Conservation (phyloP, 2,888 invertebrate species). For the Alloplasta piceator region DNA sequence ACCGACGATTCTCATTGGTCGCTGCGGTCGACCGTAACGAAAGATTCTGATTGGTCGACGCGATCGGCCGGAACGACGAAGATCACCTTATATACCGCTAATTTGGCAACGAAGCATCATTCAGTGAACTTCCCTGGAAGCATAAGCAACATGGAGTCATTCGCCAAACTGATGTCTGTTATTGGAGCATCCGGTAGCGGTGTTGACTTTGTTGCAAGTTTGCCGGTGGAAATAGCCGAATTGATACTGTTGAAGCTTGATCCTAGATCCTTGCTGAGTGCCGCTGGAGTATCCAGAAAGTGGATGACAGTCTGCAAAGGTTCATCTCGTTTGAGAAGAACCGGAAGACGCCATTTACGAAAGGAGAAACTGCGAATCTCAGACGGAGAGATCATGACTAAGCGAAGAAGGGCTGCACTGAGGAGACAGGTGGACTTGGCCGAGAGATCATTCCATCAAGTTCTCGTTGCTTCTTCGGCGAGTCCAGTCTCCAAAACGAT, state of each 20-base stretch:
- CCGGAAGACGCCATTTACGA: conserved; percentile 21
- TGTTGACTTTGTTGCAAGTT: conserved; percentile 27
- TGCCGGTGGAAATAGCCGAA: conserved; percentile 38
- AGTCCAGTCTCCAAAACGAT: not conserved
- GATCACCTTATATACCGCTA: conserved; percentile 15
- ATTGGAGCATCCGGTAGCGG: conserved; percentile 23
- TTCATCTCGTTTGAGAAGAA: conserved; percentile 36
- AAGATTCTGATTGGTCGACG: conserved; percentile 29
- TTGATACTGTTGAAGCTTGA: conserved; percentile 32
- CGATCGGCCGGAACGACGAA: conserved; percentile 19
- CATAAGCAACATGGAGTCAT: conserved; percentile 41
- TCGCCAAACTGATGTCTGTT: conserved; percentile 38
- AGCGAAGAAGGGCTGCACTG: not conserved
- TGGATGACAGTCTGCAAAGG: conserved; percentile 35
- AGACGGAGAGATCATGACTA: not conserved
- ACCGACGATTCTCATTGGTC: not conserved
- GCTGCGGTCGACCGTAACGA: not conserved
- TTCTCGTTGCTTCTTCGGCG: not conserved
- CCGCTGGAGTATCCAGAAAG: conserved; percentile 29
- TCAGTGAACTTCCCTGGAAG: conserved; percentile 26
- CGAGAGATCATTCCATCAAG: conserved; percentile 1
- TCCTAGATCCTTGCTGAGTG: conserved; percentile 31
- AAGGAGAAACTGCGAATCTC: conserved; percentile 2
- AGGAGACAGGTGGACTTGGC: not conserved
- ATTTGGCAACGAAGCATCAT: conserved; percentile 38